These are phyloP conservation scores for Macrotus californicus DNA, from an alignment of 2,113 vertebrate genomes.

Conservation along the genomic window DNA sequence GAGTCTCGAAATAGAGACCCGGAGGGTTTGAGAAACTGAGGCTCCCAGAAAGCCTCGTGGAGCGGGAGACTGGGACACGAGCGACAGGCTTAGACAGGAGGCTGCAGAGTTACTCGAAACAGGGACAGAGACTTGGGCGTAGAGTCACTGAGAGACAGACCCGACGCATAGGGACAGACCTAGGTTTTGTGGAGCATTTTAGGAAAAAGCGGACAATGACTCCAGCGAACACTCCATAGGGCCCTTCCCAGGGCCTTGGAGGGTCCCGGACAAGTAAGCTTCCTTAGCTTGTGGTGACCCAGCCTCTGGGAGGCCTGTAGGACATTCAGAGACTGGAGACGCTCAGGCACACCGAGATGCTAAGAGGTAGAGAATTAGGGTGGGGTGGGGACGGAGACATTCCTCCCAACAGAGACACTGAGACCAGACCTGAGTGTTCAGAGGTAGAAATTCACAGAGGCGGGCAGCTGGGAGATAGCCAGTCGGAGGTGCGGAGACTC, in stretches of 20 bases:
- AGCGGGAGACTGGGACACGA: not conserved
- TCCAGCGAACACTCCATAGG: not conserved
- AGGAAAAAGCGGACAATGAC: not conserved
- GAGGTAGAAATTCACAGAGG: not conserved
- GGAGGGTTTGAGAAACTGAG: conserved; percentile 27
- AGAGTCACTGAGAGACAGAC: not conserved
- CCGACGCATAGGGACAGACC: not conserved
- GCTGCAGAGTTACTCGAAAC: not conserved
- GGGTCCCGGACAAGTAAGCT: not conserved
- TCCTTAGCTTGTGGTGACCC: not conserved
- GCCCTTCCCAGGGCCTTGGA: not conserved
- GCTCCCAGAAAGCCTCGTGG: not conserved
- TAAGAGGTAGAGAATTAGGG: not conserved
- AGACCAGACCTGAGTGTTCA: not conserved
- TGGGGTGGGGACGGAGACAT: not conserved
- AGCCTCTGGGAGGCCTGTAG: not conserved
- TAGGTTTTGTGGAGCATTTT: not conserved
- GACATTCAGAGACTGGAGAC: not conserved
- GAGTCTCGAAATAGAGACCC: not conserved
- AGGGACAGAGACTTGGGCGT: not conserved
- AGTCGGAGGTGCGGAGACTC: not conserved
- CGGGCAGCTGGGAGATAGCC: not conserved
- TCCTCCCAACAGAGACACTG: not conserved
- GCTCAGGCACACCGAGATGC: not conserved
- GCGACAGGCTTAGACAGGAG: not conserved